Conservation (phyloP, 2,888 invertebrate genomes). For the Athalia rosae region DNA sequence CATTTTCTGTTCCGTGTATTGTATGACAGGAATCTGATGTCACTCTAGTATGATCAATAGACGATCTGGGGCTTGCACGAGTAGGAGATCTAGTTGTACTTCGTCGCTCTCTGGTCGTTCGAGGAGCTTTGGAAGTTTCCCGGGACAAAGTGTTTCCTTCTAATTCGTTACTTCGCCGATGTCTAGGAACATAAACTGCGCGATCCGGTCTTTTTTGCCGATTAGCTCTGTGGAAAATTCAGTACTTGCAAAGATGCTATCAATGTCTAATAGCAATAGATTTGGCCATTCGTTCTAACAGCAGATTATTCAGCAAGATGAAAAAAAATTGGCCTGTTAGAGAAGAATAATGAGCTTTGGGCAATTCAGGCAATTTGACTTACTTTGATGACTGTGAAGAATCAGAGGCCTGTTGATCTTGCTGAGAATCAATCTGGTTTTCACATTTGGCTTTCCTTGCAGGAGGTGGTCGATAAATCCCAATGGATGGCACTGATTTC, state of each 20-base stretch:
- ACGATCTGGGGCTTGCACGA: constrained; percentile 18
- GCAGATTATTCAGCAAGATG: too few relatives aligned
- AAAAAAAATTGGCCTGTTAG: too few relatives aligned
- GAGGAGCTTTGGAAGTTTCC: constrained; percentile 47
- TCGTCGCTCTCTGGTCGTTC: constrained; percentile 44
- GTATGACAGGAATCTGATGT: background rate
- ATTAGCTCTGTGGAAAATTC: constrained; percentile 56
- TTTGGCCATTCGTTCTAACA: too few relatives aligned
- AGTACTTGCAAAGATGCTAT: background rate
- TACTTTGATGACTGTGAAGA: constrained; percentile 52
- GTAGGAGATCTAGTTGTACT: constrained; percentile 41
- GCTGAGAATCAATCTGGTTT: constrained; percentile 36
- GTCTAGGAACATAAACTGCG: constrained; percentile 87
- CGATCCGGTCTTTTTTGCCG: constrained; percentile 82
- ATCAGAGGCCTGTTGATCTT: constrained; percentile 46
- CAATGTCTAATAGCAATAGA: too few relatives aligned
- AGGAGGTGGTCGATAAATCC: constrained; percentile 76
- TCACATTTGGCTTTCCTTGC: constrained; percentile 67
- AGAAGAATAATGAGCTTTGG: background rate
- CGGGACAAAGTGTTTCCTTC: constrained; percentile 49
- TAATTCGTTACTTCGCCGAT: constrained; percentile 75
- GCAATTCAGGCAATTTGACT: constrained; percentile 32
- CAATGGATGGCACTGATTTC: constrained; percentile 69
- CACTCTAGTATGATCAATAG: constrained; percentile 1
- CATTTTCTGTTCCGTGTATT: background rate